Evolutionary conservation across 2,888 invertebrate species (phyloP), one percentile per base, ranked within the genome.

Genomic region (Calliscelio sp.): DNA sequence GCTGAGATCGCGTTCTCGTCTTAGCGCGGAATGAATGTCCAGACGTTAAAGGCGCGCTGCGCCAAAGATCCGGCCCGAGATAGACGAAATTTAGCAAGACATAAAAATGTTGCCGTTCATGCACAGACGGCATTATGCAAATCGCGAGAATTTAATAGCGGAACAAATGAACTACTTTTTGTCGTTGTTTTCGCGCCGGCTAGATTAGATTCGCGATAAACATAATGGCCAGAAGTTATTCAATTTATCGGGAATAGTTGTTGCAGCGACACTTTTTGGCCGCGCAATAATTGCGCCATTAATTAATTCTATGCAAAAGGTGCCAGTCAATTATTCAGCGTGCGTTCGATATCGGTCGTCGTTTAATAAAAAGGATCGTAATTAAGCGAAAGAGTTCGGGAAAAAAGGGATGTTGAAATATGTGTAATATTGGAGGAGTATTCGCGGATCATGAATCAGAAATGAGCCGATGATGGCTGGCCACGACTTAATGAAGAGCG

Each of bases 1-100:
- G 63, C 63, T 73, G 78, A 84, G 80, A 84, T 77, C 80, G 84
- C 77, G 57, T 71, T 63, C 61, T 70, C 83, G 79, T 80, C 84
- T 84, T 75, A 49, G 18, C 41, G 28, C n/a, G 59, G 53, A 81
- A 81, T 63, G 84, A 80, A 79, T 75, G 84, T 71, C 59, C 79
- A 74, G 73, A 75, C 84, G 70, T 80, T 84, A 75, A 70, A 75
- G 65, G 59, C 74, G 63, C 74, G 68, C 63, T 55, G 55, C 49
- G 68, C 63, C 74, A 68, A 79, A 84, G 74, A 74, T 79, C 74
- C 61, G 22, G 35, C n/a, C n/a, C n/a, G 22, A 66, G 77, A 78
- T 78, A 82, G 73, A 57, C 38, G 57, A 77, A 77, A 73, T 78
- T 82, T 65, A 82, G 53, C 73, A 57, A 71, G 77, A 65, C 63